phyloP scores from a whole-genome alignment of 1,140 invertebrate genomes.

The Neodiprion fabricii region DNA sequence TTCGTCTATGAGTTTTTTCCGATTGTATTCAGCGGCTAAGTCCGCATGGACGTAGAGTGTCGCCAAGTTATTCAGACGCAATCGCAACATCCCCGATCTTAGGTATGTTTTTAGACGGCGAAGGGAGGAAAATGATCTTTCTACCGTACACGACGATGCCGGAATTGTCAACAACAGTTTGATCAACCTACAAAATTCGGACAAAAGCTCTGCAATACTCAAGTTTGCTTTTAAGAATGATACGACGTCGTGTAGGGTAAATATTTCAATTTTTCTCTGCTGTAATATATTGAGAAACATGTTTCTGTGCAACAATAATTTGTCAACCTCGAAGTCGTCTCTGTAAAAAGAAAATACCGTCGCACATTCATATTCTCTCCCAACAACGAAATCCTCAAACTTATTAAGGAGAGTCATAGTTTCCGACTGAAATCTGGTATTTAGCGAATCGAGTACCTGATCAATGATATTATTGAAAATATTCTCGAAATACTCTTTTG shows the following conservation, averaged over 20 bases:
- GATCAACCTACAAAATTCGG: constrained; percentile 17
- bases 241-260: no score
- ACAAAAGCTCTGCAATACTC: constrained; percentile 1
- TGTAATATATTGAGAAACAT: neutral
- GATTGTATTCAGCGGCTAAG: constrained; percentile 20
- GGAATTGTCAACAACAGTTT: constrained; percentile 25
- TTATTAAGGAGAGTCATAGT: neutral
- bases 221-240: neutral
- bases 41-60: constrained; percentile 26
- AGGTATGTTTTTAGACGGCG: constrained; percentile 29
- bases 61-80: constrained; percentile 27
- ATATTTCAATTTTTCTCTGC: no score
- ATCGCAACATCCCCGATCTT: constrained; percentile 28
- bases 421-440: neutral
- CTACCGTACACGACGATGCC: constrained; percentile 28
- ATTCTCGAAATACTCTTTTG: constrained; percentile 1
- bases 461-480: constrained; percentile 5
- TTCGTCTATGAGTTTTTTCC: constrained; percentile 21
- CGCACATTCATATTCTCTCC: constrained; percentile 4
- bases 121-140: constrained; percentile 27
- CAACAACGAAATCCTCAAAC: neutral
- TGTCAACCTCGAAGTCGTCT: constrained; percentile 7
- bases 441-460: constrained; percentile 3
- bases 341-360: neutral
- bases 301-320: constrained; percentile 2